Evolutionary conservation across 2,888 invertebrate species (phyloP).

Genomic region (Scaptomyza flava): DNA sequence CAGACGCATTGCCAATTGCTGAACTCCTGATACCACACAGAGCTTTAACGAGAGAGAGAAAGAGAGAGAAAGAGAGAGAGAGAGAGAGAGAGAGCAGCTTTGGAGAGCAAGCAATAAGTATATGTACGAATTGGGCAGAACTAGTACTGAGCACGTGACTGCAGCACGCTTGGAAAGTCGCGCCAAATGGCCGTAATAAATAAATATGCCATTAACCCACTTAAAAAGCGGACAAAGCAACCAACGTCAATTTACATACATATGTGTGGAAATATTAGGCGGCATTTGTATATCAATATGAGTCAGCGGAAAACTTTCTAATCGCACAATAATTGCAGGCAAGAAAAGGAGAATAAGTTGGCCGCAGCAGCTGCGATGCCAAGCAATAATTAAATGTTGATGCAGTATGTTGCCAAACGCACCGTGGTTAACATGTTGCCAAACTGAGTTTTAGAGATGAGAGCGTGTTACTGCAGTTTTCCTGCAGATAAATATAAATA

Average conservation of each 20-base stretch:
- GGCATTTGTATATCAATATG: slow-evolving; percentile 66
- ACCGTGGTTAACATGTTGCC: slow-evolving; percentile 33
- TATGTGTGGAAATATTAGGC: slow-evolving; percentile 47
- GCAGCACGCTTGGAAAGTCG: slow-evolving; percentile 44
- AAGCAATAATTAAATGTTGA: slow-evolving; percentile 59
- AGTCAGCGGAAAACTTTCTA: slow-evolving; percentile 75
- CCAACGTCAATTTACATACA: slow-evolving; percentile 32
- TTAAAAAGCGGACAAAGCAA: slow-evolving; percentile 35
- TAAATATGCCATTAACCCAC: slow-evolving; percentile 73
- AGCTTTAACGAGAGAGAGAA: slow-evolving; percentile 23
- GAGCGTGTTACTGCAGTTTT: background rate
- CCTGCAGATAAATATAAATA: too few relatives aligned
- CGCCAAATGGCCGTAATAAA: slow-evolving; percentile 67
- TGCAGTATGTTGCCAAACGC: slow-evolving; percentile 36
- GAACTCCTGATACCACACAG: slow-evolving; percentile 49
- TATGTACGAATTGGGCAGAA: slow-evolving; percentile 26
- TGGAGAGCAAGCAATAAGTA: slow-evolving; percentile 12
- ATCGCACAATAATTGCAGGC: slow-evolving; percentile 78
- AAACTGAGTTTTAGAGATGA: slow-evolving; percentile 4
- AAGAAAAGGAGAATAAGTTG: slow-evolving; percentile 44
- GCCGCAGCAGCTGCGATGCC: slow-evolving; percentile 18
- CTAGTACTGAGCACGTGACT: slow-evolving; percentile 36
- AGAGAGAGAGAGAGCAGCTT: slow-evolving; percentile 16
- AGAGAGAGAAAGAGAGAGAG: slow-evolving; percentile 16
- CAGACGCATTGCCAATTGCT: slow-evolving; percentile 30